Evolutionary conservation across 30 jellyfish, hydroid and myxozoan species (phyloP).

Genomic region (Sanderia malayensis): DNA sequence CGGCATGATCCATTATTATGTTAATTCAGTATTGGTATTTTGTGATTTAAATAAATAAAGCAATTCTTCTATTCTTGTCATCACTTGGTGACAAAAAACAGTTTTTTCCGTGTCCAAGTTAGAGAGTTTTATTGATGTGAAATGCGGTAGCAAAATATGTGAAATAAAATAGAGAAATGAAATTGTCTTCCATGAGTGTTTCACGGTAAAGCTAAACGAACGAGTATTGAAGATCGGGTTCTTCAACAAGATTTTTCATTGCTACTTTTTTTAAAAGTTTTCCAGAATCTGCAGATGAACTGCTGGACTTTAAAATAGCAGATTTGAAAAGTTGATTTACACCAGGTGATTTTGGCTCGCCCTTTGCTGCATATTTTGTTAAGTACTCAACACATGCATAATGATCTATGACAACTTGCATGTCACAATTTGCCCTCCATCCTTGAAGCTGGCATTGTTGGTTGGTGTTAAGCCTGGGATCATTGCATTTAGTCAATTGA

Average conservation of each 20-base stretch:
- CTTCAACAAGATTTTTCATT: neutral
- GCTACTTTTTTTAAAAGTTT: neutral
- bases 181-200: too few relatives aligned
- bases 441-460: slow-evolving; percentile 26
- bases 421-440: slow-evolving; percentile 25
- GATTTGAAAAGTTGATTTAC: neutral
- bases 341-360: neutral
- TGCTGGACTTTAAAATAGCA: neutral
- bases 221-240: too few relatives aligned
- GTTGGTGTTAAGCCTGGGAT: slow-evolving; percentile 19
- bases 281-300: neutral
- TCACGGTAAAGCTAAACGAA: too few relatives aligned
- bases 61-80: too few relatives aligned
- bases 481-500: slow-evolving; percentile 29
- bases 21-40: too few relatives aligned
- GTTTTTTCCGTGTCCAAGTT: too few relatives aligned
- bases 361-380: neutral
- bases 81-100: too few relatives aligned
- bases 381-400: neutral
- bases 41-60: too few relatives aligned
- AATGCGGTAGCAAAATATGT: too few relatives aligned
- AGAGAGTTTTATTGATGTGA: too few relatives aligned
- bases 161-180: too few relatives aligned
- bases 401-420: slow-evolving; percentile 1
- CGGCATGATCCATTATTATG: too few relatives aligned